Evolutionary conservation across 1,140 invertebrate species (phyloP), one percentile per base, ranked within the genome.

Genomic region (Drosophila ficusphila): DNA sequence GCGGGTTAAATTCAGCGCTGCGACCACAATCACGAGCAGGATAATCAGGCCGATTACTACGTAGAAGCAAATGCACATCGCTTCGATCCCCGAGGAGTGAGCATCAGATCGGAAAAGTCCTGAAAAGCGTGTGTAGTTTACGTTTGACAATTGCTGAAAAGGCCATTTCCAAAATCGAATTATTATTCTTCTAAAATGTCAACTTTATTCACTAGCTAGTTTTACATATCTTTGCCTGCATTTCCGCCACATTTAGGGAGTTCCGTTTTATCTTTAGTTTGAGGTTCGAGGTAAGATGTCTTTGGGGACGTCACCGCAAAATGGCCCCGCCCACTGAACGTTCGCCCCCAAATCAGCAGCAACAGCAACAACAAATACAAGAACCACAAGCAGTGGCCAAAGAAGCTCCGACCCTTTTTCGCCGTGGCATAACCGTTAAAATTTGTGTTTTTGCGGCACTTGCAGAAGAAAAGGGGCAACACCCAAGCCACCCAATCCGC

Each of bases 371-470:
- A 42, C 38, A 41, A 41, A n/a, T 14, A 38, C 19, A n/a, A 6
- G 1, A 12, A 42, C 58, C 58, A 23, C 54, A 44, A 38, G 23
- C 5, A 49, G 41, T 12, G 25, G 41, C 23, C 8, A 18, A 33
- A 48, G 9, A 18, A 16, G n/a, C 34, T 16, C 16, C 31, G 38
- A 48, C 61, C 36, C 61, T 44, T 57, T 67, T 39, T 42, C 34
- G 41, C 31, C 51, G 39, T 39, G 48, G 61, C 67, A 85, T 85
- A 85, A 85, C 76, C 81, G 72, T 85, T 85, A 86, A 79, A 73
- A 81, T 79, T 86, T 85, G 81, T 86, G 72, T 64, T 78, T 75
- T 64, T 74, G 75, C 49, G 75, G 54, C 38, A 57, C 67, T 54
- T 67, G 57, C 41, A 57, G 46, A 46, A 53, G 34, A 18, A 6